A percentile compares a stretch with the other conserved stretches of the same genome.
Conservation (phyloP, 2,797 vertebrate genomes). For the Danio tinwini region DNA sequence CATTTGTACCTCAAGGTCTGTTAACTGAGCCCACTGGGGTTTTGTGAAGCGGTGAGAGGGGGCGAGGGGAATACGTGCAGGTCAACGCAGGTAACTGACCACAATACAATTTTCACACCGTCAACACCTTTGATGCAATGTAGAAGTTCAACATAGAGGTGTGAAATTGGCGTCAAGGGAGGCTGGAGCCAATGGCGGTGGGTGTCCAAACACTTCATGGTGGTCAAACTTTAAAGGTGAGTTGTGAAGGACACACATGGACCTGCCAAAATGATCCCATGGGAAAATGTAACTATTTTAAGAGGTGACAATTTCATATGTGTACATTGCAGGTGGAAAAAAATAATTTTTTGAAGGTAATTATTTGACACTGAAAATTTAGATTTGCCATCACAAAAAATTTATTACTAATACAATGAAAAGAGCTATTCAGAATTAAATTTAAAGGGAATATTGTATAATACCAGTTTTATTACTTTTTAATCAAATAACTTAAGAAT, state of each 20-base stretch:
- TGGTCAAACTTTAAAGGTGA: constrained; percentile 70
- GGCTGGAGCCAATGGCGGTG: constrained; percentile 65
- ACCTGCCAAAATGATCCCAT: constrained; percentile 31
- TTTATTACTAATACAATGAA: no score
- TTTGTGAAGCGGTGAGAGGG: constrained; percentile 19
- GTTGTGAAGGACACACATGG: constrained; percentile 72
- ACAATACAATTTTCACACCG: constrained; percentile 59
- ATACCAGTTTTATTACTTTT: no score
- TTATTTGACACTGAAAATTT: no score
- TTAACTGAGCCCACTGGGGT: constrained; percentile 37
- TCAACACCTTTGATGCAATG: constrained; percentile 57
- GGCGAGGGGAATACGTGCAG: constrained; percentile 19
- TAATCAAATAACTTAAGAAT: no score
- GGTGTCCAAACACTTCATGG: constrained; percentile 64
- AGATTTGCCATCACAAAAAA: no score
- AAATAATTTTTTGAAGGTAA: no score
- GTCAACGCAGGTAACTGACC: constrained; percentile 58
- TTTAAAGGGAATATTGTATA: no score
- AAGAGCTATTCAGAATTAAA: no score
- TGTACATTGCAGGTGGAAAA: not conserved
- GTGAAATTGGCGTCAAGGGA: constrained; percentile 68
- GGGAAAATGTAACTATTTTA: not conserved
- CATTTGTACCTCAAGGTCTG: constrained; percentile 76
- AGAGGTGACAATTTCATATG: not conserved
- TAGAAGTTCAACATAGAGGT: constrained; percentile 62